Base-by-base conservation (phyloP, 1,140 invertebrate genomes). In the Bombus pascuorum region DNA sequence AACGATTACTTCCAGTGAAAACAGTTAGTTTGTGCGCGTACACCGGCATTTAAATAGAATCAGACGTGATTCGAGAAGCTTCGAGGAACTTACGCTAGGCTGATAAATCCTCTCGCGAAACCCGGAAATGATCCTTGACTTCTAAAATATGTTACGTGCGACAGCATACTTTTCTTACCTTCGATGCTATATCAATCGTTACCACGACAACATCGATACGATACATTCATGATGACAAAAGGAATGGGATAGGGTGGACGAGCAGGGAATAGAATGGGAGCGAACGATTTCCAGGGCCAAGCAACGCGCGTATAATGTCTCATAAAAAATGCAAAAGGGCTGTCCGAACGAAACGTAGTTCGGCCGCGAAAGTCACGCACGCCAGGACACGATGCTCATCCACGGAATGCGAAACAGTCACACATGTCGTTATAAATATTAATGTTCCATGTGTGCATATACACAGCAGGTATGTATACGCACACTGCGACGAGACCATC, bases 381-480 rank as follows among this genome's bases (percentile, higher is more conserved):
- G 78, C 37, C 42, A 18, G 85, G 47, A 78, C 76, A 32, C 70
- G 76, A 22, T 34, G 72, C 15, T 75, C 70, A 77, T 39, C 86
- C 81, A 70, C 75, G 75, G 89, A 90, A 90, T 90, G 82, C 79
- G 85, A 90, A 89, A 90, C 82, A 87, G 78, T 90, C 83, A 68
- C 88, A 25, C 88, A 34, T 71, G 71, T 47, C 65, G 78, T 89
- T 89, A 85, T 89, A 87, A 90, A 90, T 90, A 90, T 90, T 90
- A 82, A 90, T 89, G 81, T 18, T 4, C 32, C 71, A 9, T 34
- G 72, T 74, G 39, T 32, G 25, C 9, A 44, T 4, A 13, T 15
- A 28, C 37, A 37, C 22, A 42, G 32, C 18, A 25, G 4, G 22
- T 39, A 13, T 4, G 22, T 71, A 72, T 42, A 42, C 25, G 32